Conservation (phyloP, 2,113 vertebrate genomes). For the Hyaena hyaena region DNA sequence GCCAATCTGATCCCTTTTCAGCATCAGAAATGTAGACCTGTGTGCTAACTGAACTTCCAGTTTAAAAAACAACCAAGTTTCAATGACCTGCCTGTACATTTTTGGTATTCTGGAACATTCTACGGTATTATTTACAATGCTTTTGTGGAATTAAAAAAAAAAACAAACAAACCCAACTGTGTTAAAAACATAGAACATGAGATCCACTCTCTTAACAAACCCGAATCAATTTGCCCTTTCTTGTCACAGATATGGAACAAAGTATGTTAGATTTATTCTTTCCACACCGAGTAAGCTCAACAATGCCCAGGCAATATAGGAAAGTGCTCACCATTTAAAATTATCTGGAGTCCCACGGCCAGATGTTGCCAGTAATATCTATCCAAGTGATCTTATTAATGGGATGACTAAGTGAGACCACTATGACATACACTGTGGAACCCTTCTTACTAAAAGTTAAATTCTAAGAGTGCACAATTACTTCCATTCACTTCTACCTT, state of each 20-base stretch:
- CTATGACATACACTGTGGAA: not conserved
- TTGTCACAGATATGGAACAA: not conserved
- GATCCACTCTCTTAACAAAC: not conserved
- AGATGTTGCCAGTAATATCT: not conserved
- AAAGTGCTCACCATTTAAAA: not conserved
- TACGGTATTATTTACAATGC: not conserved
- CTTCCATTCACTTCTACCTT: not conserved
- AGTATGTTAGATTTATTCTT: not conserved
- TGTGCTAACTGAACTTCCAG: not conserved
- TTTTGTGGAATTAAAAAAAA: not conserved
- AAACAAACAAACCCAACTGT: not conserved
- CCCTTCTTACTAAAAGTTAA: not conserved
- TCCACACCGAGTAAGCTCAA: not conserved
- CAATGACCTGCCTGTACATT: not conserved
- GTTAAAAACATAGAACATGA: not conserved
- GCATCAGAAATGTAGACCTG: not conserved
- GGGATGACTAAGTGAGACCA: not conserved
- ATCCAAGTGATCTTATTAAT: not conserved
- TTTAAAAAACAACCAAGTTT: not conserved
- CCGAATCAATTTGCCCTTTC: not conserved
- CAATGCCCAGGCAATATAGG: not conserved
- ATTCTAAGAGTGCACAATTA: not conserved
- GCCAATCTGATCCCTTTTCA: not conserved
- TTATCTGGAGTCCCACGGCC: not conserved
- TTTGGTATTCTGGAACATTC: conserved; percentile 4